phyloP scores from a whole-genome alignment of 2,113 vertebrate genomes.

The Grammomys surdaster region DNA sequence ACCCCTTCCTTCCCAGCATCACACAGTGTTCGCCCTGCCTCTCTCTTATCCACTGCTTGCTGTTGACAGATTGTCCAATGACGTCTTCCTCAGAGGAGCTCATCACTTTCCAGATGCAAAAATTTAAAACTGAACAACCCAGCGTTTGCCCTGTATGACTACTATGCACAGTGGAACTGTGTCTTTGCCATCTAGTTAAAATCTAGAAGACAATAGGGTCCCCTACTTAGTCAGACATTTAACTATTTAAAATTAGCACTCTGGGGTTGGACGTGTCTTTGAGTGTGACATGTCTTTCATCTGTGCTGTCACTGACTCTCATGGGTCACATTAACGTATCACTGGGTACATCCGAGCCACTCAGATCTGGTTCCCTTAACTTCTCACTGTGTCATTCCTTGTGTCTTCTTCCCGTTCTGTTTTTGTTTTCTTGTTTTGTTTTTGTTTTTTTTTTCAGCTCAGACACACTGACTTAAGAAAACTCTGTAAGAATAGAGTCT shows the following conservation, averaged over 20 bases:
- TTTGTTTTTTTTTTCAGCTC: background rate
- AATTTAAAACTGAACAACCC: slow-evolving; percentile 6
- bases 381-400: slow-evolving; percentile 12
- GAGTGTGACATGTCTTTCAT: background rate
- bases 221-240: background rate
- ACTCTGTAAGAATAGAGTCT: background rate
- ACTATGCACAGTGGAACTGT: background rate
- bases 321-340: background rate
- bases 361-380: background rate
- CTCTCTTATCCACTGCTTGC: background rate
- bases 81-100: slow-evolving; percentile 9
- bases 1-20: background rate
- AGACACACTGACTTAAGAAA: background rate
- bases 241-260: slow-evolving; percentile 30
- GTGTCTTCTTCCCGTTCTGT: background rate
- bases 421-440: background rate
- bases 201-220: slow-evolving; percentile 8
- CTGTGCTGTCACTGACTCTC: slow-evolving; percentile 19
- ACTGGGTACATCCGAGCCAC: background rate
- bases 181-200: background rate
- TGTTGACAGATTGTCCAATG: background rate
- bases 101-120: background rate
- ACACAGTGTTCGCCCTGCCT: background rate
- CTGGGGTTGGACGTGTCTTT: background rate
- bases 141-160: background rate